Base-by-base conservation (phyloP, 2,888 invertebrate species). In the Pandemis cinnamomeana region DNA sequence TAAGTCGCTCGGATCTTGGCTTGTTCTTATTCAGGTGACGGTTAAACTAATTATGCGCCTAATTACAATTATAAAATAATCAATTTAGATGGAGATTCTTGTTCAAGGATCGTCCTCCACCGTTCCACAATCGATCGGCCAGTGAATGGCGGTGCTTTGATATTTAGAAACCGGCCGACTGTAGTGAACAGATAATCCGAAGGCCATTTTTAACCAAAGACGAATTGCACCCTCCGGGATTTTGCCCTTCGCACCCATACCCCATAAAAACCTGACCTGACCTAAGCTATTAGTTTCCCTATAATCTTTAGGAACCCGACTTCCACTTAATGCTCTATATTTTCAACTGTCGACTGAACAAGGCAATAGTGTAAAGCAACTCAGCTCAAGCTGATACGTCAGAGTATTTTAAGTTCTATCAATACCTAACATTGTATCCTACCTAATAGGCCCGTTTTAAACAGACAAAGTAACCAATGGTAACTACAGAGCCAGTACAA, bases 261-360 rank as follows among this genome's bases (percentile, higher is more conserved):
- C 74, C 67, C 70, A 67, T 74, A 74, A 74, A 74, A 74, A 74
- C 71, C 67, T 71, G 70, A 71, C 71, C 67, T 71, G 70, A 71
- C 67, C 74, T 71, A 11, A 53, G 70, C 74, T 67, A 74, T 71
- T 74, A 74, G 74, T 74, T 74, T 74, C n/a, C 61, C 61, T 74
- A 53, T 71, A 71, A 74, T 74, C 71, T 71, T 71, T 67, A 71
- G 67, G 71, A 67, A 63, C 53, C 71, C 46, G 67, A 67, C 67
- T 74, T 13, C 61, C n/a, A 42, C 48, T 70, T 73, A 66, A 70
- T 36, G 36, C 27, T 51, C 66, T 15, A 66, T 42, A 67, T 53
- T 53, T 67, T 67, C 53, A 41, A 67, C 67, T 53, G 53, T 67
- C 67, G 20, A 42, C 13, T 61, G 42, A 7, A 27, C 5, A 61